phyloP scores from a whole-genome alignment of 2,888 invertebrate genomes.

The Eupeodes luniger region DNA sequence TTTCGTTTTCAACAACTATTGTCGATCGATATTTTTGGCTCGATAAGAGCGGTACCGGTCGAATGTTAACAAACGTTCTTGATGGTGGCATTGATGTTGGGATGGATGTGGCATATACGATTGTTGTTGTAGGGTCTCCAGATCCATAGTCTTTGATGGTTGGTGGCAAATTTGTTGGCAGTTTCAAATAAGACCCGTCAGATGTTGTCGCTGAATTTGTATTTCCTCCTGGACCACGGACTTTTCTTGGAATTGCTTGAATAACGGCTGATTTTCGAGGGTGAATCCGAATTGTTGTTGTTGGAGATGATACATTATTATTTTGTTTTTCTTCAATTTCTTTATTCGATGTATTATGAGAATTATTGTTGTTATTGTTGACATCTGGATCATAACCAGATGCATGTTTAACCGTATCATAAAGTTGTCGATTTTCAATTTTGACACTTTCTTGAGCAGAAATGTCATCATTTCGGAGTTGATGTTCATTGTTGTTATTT shows the following conservation, averaged over 20 bases:
- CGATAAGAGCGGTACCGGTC: conserved; percentile 76
- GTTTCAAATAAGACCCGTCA: conserved; percentile 9
- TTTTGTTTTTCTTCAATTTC: conserved; percentile 16
- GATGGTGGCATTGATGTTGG: conserved; percentile 68
- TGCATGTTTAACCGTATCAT: conserved; percentile 58
- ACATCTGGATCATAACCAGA: conserved; percentile 50
- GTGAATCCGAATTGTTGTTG: conserved; percentile 13
- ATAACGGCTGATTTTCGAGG: conserved; percentile 57
- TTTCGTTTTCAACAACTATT: conserved; percentile 34
- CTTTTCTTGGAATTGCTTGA: conserved; percentile 60
- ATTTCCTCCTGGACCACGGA: conserved; percentile 36
- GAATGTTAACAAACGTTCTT: conserved; percentile 76
- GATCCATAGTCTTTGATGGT: conserved; percentile 44
- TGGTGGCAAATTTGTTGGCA: neutral
- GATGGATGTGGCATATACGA: conserved; percentile 79
- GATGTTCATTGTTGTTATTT: neutral
- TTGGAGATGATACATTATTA: conserved; percentile 18
- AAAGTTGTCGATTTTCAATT: conserved; percentile 57
- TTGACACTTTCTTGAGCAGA: conserved; percentile 44
- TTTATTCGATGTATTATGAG: neutral
- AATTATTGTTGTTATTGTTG: neutral
- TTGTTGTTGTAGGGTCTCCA: conserved; percentile 77
- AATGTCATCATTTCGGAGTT: conserved; percentile 5
- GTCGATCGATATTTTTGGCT: conserved; percentile 53
- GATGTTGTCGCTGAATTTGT: conserved; percentile 10